Conservation (phyloP, 2,113 vertebrate species). For the Mirza zaza region DNA sequence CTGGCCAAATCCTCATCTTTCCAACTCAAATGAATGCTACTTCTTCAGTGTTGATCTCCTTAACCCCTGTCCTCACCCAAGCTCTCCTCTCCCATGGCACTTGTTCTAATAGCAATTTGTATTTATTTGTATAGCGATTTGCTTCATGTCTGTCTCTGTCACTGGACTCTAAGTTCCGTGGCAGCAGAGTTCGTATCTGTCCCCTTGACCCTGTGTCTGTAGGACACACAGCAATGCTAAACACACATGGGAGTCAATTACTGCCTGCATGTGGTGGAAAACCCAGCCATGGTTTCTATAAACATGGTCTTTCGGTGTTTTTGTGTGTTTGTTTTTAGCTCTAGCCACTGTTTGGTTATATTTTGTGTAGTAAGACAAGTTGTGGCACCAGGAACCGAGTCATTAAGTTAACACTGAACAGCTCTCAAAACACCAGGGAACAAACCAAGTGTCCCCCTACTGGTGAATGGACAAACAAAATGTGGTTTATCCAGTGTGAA, state of each 20-base stretch:
- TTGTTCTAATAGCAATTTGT: neutral
- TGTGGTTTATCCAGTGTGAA: neutral
- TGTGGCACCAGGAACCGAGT: neutral
- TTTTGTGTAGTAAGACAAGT: slow-evolving; percentile 1
- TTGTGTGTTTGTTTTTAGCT: neutral
- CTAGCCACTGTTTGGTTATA: neutral
- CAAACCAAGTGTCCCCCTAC: neutral
- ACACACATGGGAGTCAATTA: neutral
- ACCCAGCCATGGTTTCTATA: neutral
- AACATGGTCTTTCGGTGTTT: neutral
- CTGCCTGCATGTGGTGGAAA: neutral
- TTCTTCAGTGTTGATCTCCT: neutral
- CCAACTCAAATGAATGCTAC: neutral
- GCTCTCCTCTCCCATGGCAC: neutral
- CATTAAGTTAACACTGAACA: neutral
- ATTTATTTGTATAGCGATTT: neutral
- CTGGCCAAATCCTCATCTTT: neutral
- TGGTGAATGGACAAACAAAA: neutral
- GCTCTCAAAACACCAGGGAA: neutral
- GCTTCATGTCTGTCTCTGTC: neutral
- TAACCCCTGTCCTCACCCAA: neutral
- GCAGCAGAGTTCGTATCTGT: neutral
- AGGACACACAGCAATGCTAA: neutral
- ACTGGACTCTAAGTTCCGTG: neutral
- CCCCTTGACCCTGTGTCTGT: neutral